These are phyloP conservation scores for Fregetta grallaria DNA, from an alignment of 2,113 vertebrate species.

Conservation along the genomic window DNA sequence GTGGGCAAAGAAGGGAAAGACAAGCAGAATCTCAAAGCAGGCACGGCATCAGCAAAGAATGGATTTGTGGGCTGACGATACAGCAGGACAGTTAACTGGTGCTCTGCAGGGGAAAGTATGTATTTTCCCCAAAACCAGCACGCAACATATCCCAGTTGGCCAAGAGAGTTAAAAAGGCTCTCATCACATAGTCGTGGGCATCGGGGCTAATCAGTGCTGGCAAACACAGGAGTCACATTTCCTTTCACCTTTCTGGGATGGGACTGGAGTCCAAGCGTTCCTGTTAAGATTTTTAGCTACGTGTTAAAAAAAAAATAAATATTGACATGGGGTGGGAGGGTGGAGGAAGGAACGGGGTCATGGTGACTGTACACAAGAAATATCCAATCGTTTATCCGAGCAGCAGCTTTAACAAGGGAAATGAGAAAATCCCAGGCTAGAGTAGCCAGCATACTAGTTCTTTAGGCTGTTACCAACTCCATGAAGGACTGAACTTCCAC, in stretches of 20 bases:
- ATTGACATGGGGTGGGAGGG: not conserved
- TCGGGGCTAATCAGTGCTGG: not conserved
- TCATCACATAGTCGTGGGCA: not conserved
- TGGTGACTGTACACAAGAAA: not conserved
- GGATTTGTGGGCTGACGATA: not conserved
- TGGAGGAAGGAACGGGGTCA: not conserved
- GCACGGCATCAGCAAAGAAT: not conserved
- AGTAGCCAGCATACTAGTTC: not conserved
- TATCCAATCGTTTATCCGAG: rapidly evolving
- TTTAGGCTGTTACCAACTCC: not conserved
- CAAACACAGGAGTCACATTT: not conserved
- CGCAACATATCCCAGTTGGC: not conserved
- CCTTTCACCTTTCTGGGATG: not conserved
- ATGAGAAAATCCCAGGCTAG: not conserved
- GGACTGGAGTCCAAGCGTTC: not conserved
- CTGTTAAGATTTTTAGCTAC: not conserved
- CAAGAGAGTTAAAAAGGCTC: not conserved
- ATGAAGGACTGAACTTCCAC: not conserved
- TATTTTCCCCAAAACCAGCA: not conserved
- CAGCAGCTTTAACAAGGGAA: not conserved
- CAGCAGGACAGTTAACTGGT: not conserved
- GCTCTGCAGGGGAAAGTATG: not conserved
- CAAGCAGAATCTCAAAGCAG: not conserved
- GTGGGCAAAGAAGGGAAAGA: not conserved
- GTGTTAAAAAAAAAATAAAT: not conserved